Conservation (phyloP, 1,140 invertebrate species). For the Drosophila baimaii region DNA sequence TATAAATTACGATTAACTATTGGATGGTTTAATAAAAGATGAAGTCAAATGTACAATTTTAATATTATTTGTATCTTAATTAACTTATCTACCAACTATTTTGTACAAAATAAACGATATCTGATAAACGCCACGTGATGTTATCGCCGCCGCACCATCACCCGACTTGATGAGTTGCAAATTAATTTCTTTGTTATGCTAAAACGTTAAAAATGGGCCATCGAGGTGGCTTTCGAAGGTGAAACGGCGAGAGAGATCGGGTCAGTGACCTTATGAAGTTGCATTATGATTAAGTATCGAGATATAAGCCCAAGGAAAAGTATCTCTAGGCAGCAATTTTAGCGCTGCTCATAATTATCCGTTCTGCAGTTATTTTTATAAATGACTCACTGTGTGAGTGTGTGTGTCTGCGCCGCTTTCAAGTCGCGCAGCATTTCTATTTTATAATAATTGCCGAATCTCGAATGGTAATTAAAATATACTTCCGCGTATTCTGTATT, state of each 20-base stretch:
- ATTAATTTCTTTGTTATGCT: constrained; percentile 45
- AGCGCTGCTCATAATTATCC: constrained; percentile 26
- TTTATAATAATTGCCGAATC: constrained; percentile 33
- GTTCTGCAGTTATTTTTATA: constrained; percentile 16
- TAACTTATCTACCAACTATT: constrained; percentile 33
- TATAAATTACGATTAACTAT: constrained; percentile 57
- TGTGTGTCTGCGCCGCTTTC: constrained; percentile 2
- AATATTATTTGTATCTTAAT: constrained; percentile 45
- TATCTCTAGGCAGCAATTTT: constrained; percentile 1
- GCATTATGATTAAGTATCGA: constrained; percentile 3
- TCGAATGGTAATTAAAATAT: constrained; percentile 30
- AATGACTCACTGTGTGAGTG: constrained; percentile 27
- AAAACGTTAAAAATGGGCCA: constrained; percentile 25
- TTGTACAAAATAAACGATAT: constrained; percentile 46
- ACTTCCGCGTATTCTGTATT: constrained; percentile 24
- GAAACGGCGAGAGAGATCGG: constrained; percentile 12
- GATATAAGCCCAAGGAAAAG: constrained; percentile 21
- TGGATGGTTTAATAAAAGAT: constrained; percentile 55
- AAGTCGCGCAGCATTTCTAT: constrained; percentile 21
- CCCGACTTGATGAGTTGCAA: constrained; percentile 26
- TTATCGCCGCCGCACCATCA: constrained; percentile 6
- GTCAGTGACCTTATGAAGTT: constrained; percentile 31
- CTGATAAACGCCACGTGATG: constrained; percentile 41
- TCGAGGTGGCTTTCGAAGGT: constrained; percentile 27
- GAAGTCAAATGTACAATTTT: constrained; percentile 49